phyloP scores from a whole-genome alignment of 2,113 vertebrate genomes.

The Microtus oregoni region DNA sequence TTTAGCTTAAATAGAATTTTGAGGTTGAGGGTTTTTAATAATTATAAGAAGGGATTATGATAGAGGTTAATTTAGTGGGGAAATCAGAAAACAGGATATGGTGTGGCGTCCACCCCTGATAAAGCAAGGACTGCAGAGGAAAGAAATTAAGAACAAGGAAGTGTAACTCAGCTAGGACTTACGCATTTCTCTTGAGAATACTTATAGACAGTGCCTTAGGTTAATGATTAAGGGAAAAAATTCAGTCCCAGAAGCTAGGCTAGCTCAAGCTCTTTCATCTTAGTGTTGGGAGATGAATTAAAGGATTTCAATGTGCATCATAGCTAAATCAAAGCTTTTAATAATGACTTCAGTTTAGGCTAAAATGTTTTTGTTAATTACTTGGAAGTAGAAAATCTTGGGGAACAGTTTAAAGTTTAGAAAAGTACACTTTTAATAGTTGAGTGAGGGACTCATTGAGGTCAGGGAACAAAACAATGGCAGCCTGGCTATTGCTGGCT shows the following conservation, averaged over 20 bases:
- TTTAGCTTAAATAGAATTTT: background rate
- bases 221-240: background rate
- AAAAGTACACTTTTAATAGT: too few species aligned
- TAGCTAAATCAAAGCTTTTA: too few species aligned
- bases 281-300: background rate
- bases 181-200: background rate
- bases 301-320: background rate
- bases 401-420: too few species aligned
- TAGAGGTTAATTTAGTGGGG: background rate
- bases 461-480: too few species aligned
- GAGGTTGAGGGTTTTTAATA: background rate
- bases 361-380: too few species aligned
- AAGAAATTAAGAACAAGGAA: background rate
- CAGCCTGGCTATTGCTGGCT: too few species aligned
- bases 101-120: background rate
- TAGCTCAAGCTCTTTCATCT: background rate
- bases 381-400: too few species aligned
- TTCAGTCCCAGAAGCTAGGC: background rate
- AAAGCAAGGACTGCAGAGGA: background rate
- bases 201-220: background rate
- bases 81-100: background rate
- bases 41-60: background rate
- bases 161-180: background rate
- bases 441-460: too few species aligned
- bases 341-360: too few species aligned